Evolutionary conservation across 1,140 invertebrate species (phyloP).

Genomic region (Bombus waltoni): DNA sequence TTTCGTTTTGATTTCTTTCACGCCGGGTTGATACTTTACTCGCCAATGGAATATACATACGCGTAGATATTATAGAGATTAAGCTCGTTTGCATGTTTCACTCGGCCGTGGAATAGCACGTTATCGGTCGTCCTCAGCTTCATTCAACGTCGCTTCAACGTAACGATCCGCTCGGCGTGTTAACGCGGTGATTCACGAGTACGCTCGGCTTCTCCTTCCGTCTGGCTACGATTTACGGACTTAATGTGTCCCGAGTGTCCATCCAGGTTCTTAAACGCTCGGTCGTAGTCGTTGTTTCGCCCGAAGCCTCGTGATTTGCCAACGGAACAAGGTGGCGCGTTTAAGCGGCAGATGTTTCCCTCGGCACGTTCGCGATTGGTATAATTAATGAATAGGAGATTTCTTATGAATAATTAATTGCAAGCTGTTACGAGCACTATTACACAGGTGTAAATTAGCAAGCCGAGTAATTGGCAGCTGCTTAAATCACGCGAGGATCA

Average conservation of each 20-base stretch:
- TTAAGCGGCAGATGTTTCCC: slow-evolving; percentile 18
- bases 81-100: background rate
- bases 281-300: slow-evolving; percentile 49
- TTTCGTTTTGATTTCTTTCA: background rate
- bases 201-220: slow-evolving; percentile 44
- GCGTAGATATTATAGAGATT: background rate
- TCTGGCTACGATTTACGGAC: slow-evolving; percentile 57
- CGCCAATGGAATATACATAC: background rate
- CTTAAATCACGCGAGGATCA: background rate
- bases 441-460: slow-evolving; percentile 27
- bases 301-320: slow-evolving; percentile 53
- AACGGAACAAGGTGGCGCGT: slow-evolving; percentile 32
- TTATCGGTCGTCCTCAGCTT: slow-evolving; percentile 47
- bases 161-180: slow-evolving; percentile 53
- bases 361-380: background rate
- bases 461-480: slow-evolving; percentile 26
- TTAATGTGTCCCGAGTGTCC: slow-evolving; percentile 70
- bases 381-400: slow-evolving; percentile 22
- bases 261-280: slow-evolving; percentile 65
- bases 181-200: slow-evolving; percentile 55
- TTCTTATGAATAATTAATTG: slow-evolving; percentile 42
- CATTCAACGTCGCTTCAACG: slow-evolving; percentile 52
- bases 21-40: background rate
- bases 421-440: slow-evolving; percentile 2
- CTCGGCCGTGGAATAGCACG: background rate